A percentile compares a stretch with the other conserved stretches of the same genome.
Conservation (phyloP, 2,797 vertebrate genomes). For the Pseudomugil gertrudae region DNA sequence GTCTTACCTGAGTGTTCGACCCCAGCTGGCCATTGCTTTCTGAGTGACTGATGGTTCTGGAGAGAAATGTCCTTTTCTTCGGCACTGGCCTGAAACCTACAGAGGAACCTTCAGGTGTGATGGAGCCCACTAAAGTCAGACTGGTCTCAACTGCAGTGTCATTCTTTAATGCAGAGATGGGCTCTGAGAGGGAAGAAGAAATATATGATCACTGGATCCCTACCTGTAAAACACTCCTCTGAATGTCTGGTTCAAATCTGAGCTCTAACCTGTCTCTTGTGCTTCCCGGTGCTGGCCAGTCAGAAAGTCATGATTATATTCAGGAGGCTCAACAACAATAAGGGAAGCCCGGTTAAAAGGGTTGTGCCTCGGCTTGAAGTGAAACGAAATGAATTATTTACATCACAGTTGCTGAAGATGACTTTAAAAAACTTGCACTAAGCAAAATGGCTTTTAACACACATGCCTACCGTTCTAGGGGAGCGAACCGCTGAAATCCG, state of each 20-base stretch:
- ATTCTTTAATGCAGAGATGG: conserved; percentile 62
- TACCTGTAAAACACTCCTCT: not conserved
- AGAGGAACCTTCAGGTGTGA: conserved; percentile 65
- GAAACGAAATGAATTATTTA: conserved; percentile 11
- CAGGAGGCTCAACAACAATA: conserved; percentile 63
- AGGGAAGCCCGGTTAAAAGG: conserved; percentile 79
- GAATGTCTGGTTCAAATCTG: conserved; percentile 4
- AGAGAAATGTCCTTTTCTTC: conserved; percentile 87
- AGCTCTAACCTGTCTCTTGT: conserved; percentile 56
- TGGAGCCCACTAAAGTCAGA: conserved; percentile 57
- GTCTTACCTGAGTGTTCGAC: conserved; percentile 38
- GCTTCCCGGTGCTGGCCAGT: conserved; percentile 33
- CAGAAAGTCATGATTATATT: conserved; percentile 42
- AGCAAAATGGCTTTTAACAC: not conserved
- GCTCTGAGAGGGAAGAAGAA: conserved; percentile 72
- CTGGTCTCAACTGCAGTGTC: conserved; percentile 50
- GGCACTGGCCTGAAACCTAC: conserved; percentile 84
- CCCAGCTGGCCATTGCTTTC: conserved; percentile 57
- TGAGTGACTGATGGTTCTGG: conserved; percentile 66
- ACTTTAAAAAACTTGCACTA: not conserved
- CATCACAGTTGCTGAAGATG: not conserved
- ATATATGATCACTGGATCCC: not conserved
- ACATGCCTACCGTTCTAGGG: conserved; percentile 68
- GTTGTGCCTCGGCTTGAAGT: conserved; percentile 79
- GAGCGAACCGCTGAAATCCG: conserved; percentile 54